Percentiles rank a stretch among this genome's conserved stretches.
These are phyloP conservation scores for human (Homo sapiens) DNA, from an alignment of 2,113 vertebrate species.

Conservation along the genomic window DNA sequence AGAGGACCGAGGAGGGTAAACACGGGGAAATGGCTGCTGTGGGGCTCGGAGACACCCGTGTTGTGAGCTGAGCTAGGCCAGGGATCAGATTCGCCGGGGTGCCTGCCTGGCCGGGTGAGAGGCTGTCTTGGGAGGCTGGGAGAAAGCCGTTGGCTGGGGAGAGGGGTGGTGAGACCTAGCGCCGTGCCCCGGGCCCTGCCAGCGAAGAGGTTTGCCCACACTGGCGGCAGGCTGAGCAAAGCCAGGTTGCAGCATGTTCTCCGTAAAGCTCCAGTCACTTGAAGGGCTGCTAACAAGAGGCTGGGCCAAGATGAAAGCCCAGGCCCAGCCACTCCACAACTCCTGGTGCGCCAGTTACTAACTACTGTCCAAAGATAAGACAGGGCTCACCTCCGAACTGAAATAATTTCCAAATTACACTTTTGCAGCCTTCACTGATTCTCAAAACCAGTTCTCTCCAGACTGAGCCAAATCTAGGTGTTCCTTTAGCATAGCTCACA, in stretches of 20 bases:
- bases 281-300: background rate
- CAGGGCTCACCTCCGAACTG: background rate
- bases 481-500: background rate
- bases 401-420: background rate
- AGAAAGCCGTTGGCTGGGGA: background rate
- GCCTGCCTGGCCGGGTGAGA: background rate
- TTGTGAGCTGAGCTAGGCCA: background rate
- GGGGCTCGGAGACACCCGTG: fast-evolving
- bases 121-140: background rate
- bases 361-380: background rate
- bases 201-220: background rate
- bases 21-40: background rate
- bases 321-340: background rate
- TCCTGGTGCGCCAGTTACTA: background rate
- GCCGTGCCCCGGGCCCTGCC: background rate
- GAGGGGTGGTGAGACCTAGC: background rate
- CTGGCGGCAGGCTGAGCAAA: background rate
- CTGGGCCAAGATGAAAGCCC: background rate
- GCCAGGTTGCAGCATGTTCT: background rate
- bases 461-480: background rate
- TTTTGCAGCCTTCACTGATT: background rate
- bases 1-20: background rate
- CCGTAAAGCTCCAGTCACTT: background rate
- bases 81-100: background rate
- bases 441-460: background rate